Percentiles rank a stretch among this genome's conserved stretches.
These are phyloP conservation scores for Chionoecetes opilio DNA, from an alignment of 1,140 invertebrate species.

Conservation along the genomic window DNA sequence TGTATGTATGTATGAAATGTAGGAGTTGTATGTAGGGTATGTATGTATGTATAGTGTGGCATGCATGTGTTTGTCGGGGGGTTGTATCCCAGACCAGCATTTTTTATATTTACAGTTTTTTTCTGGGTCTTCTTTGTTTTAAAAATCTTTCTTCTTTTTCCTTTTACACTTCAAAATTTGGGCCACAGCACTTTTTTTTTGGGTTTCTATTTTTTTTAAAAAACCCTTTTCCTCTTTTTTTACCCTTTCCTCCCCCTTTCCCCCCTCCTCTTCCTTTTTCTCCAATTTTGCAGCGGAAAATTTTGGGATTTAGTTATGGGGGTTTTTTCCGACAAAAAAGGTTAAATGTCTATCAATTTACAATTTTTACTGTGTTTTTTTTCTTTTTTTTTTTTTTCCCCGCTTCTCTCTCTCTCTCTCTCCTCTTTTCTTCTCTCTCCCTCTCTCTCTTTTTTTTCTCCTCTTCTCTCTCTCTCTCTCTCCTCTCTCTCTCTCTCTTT, in stretches of 20 bases:
- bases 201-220: too few species aligned
- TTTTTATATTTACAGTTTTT: too few species aligned
- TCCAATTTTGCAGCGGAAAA: neutral
- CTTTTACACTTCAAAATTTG: neutral
- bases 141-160: neutral
- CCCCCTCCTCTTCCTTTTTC: neutral
- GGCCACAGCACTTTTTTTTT: too few species aligned
- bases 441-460: neutral
- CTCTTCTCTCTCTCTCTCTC: too few species aligned
- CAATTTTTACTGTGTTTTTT: neutral
- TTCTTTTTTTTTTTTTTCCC: neutral
- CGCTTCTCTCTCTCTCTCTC: neutral
- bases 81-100: too few species aligned
- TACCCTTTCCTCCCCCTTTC: neutral
- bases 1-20: too few species aligned
- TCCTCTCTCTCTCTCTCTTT: too few species aligned
- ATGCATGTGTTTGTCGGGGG: too few species aligned
- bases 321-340: neutral
- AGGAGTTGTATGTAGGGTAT: too few species aligned
- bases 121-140: too few species aligned
- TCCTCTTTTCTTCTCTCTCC: neutral
- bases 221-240: neutral
- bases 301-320: neutral
- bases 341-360: constrained; percentile 21
- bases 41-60: too few species aligned